Percentiles rank a stretch among this genome's conserved stretches.
phyloP scores from a whole-genome alignment of 2,888 invertebrate genomes.

The Monochamus alternatus region DNA sequence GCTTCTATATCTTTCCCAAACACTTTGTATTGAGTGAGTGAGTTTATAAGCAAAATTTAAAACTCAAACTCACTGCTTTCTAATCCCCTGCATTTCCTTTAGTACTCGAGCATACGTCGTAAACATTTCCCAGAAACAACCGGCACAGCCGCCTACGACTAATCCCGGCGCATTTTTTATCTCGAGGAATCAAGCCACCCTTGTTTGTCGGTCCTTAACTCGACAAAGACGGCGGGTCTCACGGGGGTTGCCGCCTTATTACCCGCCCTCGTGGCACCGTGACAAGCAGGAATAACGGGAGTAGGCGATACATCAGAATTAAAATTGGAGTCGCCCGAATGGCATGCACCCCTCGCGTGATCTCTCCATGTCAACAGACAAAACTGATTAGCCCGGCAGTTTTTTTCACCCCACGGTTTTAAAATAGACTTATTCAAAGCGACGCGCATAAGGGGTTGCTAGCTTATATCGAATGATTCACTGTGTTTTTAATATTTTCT shows the following conservation, averaged over 20 bases:
- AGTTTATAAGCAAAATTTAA: too few species aligned
- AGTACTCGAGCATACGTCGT: too few species aligned
- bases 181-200: conserved; percentile 13
- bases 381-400: background rate
- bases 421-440: too few species aligned
- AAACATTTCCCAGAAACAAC: too few species aligned
- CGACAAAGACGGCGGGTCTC: background rate
- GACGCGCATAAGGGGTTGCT: too few species aligned
- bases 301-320: conserved; percentile 1
- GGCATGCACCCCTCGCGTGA: background rate
- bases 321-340: background rate
- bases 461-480: too few species aligned
- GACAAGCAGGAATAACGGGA: conserved; percentile 4
- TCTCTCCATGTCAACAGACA: background rate
- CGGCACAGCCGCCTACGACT: background rate
- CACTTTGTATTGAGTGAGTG: too few species aligned
- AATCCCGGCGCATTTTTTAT: conserved; percentile 1
- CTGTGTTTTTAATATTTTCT: too few species aligned
- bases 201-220: background rate
- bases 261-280: conserved; percentile 9
- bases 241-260: conserved; percentile 11
- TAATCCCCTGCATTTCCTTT: too few species aligned
- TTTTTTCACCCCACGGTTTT: background rate
- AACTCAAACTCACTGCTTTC: too few species aligned
- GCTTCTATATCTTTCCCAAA: too few species aligned